Evolutionary conservation across 2,888 invertebrate genomes (phyloP).

Genomic region (Meiosimyza platycephala): DNA sequence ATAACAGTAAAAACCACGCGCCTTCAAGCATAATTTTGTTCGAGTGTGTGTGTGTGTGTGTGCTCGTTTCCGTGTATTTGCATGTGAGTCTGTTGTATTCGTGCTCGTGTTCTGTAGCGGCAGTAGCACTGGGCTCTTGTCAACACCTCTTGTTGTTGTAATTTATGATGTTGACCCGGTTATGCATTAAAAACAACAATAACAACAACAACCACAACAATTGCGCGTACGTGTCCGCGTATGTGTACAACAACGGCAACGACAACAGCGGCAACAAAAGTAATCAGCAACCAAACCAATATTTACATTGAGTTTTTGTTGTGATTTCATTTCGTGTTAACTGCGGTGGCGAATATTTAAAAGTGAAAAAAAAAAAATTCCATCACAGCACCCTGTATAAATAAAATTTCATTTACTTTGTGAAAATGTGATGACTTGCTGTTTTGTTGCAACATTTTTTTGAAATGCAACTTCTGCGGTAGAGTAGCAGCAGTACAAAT

Average conservation of each 20-base stretch:
- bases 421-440: background rate
- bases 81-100: no score
- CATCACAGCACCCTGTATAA: background rate
- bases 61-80: no score
- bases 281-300: background rate
- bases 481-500: background rate
- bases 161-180: constrained; percentile 15
- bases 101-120: no score
- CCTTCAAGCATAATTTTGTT: background rate
- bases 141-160: no score
- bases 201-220: background rate
- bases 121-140: no score
- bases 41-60: background rate
- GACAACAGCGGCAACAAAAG: background rate
- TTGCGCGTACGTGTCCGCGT: no score
- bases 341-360: constrained; percentile 9
- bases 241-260: background rate
- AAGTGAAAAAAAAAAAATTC: background rate
- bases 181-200: constrained; percentile 5
- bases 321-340: background rate
- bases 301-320: constrained; percentile 1
- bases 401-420: constrained; percentile 5
- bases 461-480: background rate
- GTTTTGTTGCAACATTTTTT: background rate
- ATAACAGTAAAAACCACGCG: constrained; percentile 8